Evolutionary conservation across 2,888 invertebrate genomes (phyloP).

Genomic region (Vandiemenella viatica): DNA sequence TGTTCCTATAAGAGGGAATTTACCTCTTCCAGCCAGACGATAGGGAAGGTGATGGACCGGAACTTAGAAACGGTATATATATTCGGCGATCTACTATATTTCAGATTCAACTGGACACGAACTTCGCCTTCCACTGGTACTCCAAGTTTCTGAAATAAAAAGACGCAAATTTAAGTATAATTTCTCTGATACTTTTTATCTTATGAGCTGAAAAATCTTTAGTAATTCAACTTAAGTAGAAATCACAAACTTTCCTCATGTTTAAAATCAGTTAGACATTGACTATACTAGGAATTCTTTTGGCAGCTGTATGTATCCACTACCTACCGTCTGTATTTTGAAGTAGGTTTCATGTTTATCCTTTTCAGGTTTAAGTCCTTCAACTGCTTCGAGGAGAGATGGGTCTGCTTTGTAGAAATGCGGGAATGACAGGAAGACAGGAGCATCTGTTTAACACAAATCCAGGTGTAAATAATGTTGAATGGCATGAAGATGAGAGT

Average conservation of each 20-base stretch:
- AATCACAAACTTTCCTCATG: not conserved
- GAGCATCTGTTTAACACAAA: conserved; percentile 67
- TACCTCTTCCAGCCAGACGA: conserved; percentile 82
- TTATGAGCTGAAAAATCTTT: not conserved
- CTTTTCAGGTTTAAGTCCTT: conserved; percentile 53
- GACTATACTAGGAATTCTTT: no score
- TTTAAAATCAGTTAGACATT: not conserved
- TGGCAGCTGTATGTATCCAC: not conserved
- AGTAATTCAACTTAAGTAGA: not conserved
- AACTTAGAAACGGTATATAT: conserved; percentile 59
- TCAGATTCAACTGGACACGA: conserved; percentile 65
- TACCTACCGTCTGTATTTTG: conserved; percentile 68
- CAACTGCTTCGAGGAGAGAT: conserved; percentile 45
- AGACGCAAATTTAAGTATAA: not conserved
- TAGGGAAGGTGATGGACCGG: conserved; percentile 65
- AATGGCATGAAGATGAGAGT: no score
- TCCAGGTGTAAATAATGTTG: no score
- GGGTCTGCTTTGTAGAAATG: conserved; percentile 76
- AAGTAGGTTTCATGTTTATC: conserved; percentile 61
- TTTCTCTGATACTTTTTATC: not conserved
- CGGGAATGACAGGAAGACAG: conserved; percentile 75
- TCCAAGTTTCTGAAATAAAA: conserved; percentile 53
- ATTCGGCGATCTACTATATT: conserved; percentile 56
- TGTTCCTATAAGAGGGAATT: no score
- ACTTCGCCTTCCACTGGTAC: conserved; percentile 71